Percentiles rank a stretch among this genome's conserved stretches.
Evolutionary conservation across 2,888 invertebrate genomes (phyloP).

Genomic region (Agrotis exclamationis): DNA sequence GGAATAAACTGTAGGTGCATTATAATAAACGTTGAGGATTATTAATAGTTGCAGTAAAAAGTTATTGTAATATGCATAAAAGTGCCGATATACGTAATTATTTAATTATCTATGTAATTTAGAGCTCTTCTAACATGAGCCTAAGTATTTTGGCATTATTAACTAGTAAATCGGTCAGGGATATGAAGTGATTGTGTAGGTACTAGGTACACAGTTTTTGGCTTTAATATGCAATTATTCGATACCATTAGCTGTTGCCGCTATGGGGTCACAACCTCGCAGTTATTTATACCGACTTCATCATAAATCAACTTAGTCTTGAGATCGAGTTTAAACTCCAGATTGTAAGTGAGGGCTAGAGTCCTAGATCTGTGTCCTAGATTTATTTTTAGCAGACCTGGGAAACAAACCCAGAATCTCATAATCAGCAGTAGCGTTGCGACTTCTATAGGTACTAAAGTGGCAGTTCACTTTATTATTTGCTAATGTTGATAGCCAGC

Average conservation of each 20-base stretch:
- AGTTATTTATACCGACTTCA: constrained; percentile 33
- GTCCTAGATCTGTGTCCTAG: not conserved
- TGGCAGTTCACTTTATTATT: too few species aligned
- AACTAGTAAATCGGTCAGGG: constrained; percentile 39
- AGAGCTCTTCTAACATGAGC: constrained; percentile 1
- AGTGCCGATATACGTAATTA: too few species aligned
- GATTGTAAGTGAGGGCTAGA: constrained; percentile 1
- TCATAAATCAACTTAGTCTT: constrained; percentile 43
- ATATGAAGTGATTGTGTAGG: constrained; percentile 26
- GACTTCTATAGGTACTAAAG: too few species aligned
- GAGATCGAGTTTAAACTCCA: constrained; percentile 23
- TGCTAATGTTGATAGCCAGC: not conserved
- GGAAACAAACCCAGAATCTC: not conserved
- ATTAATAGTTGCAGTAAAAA: too few species aligned
- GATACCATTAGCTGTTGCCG: constrained; percentile 45
- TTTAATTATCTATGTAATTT: not conserved
- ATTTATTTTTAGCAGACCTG: not conserved
- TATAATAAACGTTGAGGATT: too few species aligned
- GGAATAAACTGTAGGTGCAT: not conserved
- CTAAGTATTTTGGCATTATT: constrained; percentile 16
- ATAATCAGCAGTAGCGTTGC: not conserved
- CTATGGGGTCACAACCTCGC: constrained; percentile 40
- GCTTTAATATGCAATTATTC: constrained; percentile 41
- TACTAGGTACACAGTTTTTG: constrained; percentile 24
- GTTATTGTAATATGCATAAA: not conserved